phyloP scores from a whole-genome alignment of 2,797 vertebrate species.

The Geotrypetes seraphini region DNA sequence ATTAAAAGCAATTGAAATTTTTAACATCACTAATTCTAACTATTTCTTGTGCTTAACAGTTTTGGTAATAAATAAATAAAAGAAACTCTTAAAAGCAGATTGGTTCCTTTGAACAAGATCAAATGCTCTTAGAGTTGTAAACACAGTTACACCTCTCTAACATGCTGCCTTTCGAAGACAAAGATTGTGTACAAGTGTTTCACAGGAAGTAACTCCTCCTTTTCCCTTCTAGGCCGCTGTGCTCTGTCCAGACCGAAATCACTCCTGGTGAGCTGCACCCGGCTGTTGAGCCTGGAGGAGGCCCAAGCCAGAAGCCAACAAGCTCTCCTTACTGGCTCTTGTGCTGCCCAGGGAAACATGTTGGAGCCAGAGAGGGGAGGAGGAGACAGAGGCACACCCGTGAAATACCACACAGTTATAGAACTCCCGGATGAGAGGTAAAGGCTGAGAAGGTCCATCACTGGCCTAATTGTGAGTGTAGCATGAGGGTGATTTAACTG shows the following conservation, averaged over 20 bases:
- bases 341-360: slow-evolving; percentile 4
- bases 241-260: slow-evolving; percentile 65
- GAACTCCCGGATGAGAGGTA: slow-evolving; percentile 48
- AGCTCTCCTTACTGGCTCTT: slow-evolving; percentile 26
- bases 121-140: too few species aligned
- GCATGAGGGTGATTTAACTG: too few species aligned
- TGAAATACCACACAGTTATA: slow-evolving; percentile 35
- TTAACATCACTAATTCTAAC: too few species aligned
- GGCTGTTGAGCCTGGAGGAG: slow-evolving; percentile 64
- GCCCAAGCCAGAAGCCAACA: slow-evolving; percentile 67
- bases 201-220: too few species aligned
- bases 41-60: too few species aligned
- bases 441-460: neutral
- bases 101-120: too few species aligned
- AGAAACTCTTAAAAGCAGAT: too few species aligned
- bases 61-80: too few species aligned
- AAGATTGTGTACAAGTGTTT: too few species aligned
- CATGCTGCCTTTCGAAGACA: too few species aligned
- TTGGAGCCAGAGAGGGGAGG: slow-evolving; percentile 22
- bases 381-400: slow-evolving; percentile 19
- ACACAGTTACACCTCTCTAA: too few species aligned
- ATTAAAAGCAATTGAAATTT: too few species aligned
- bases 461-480: neutral
- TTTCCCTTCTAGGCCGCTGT: slow-evolving; percentile 50
- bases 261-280: slow-evolving; percentile 42